Conservation (phyloP, 1,140 invertebrate genomes). For the Hydropsyche tenuis region DNA sequence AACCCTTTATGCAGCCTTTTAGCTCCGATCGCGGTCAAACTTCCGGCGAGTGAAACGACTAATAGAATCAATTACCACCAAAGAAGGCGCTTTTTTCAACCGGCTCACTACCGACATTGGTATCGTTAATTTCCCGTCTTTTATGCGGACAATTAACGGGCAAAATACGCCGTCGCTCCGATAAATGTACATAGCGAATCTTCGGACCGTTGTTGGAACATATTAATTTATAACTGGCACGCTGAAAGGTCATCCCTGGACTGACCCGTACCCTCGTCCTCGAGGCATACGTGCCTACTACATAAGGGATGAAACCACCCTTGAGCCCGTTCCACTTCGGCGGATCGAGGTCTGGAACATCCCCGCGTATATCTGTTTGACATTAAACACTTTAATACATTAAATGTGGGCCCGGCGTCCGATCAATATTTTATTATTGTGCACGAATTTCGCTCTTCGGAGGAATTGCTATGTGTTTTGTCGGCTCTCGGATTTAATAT, state of each 20-base stretch:
- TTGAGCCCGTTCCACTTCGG: slow-evolving; percentile 4
- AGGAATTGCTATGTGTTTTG: not conserved
- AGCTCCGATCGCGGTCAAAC: slow-evolving; percentile 34
- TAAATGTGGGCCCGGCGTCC: slow-evolving; percentile 19
- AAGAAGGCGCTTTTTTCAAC: not conserved
- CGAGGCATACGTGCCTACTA: slow-evolving; percentile 44
- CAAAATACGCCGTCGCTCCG: not conserved
- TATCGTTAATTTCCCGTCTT: too few relatives aligned
- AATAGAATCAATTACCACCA: slow-evolving; percentile 45
- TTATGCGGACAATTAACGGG: not conserved
- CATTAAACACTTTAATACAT: slow-evolving; percentile 35
- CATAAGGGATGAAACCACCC: slow-evolving; percentile 40
- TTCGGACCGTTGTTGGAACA: slow-evolving; percentile 31
- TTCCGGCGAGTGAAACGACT: slow-evolving; percentile 39
- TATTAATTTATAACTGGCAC: slow-evolving; percentile 38
- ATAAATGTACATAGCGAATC: slow-evolving; percentile 14
- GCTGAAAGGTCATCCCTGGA: slow-evolving; percentile 35
- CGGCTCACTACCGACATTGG: too few relatives aligned
- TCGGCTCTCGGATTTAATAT: not conserved
- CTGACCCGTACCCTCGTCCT: slow-evolving; percentile 46
- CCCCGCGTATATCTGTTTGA: slow-evolving; percentile 30
- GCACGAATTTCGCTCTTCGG: not conserved
- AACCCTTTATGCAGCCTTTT: slow-evolving; percentile 27
- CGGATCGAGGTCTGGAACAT: not conserved
- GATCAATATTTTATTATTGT: slow-evolving; percentile 10